Base-by-base conservation (phyloP, 2,113 vertebrate genomes). In the Nannospalax galili region DNA sequence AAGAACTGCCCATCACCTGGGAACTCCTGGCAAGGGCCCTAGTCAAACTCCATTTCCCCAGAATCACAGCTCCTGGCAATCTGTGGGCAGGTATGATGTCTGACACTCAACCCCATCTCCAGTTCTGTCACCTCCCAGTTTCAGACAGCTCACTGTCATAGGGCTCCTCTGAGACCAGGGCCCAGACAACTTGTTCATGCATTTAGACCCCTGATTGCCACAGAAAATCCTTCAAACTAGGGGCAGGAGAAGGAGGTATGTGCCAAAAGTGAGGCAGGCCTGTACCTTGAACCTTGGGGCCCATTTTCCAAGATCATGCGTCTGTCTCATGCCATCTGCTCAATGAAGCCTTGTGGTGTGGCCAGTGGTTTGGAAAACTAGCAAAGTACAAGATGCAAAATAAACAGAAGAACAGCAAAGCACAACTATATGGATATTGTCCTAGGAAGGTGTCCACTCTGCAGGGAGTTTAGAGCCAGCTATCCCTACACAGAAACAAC, bases 311-410 rank as follows among this genome's bases (percentile, higher is more conserved):
- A 24, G 35, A 77, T 95, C 95, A 95, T 91, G 92, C 26, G 5
- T 72, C 79, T 96, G 82, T 90, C 78, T 97, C 77, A 84, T 16
- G 19, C 90, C 92, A 93, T 80, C 92, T 70, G 81, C 69, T 86
- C 20, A 0, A 85, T 56, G 67, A 93, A 94, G 37, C 84, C 94
- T 89, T 24, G 0, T 58, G 70, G 93, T 90, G 35, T 70, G 32
- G 82, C 62, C 87, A 92, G 81, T 69, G 95, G 60, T 88, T 90
- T 90, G 75, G n/a, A 88, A 95, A 97, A 87, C 81, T 89, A 93
- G 32, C 24, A 60, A 91, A 24, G 73, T 1, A 16, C 37, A 70
- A 88, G 88, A 95, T 3, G 22, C 42, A 97, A 89, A 95, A 84
- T 10, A 60, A 88, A 1, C 0, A 94, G n/a, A 90, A 92, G 32